Base-by-base conservation (phyloP, 1,140 invertebrate species). In the Calliopsis andreniformis region DNA sequence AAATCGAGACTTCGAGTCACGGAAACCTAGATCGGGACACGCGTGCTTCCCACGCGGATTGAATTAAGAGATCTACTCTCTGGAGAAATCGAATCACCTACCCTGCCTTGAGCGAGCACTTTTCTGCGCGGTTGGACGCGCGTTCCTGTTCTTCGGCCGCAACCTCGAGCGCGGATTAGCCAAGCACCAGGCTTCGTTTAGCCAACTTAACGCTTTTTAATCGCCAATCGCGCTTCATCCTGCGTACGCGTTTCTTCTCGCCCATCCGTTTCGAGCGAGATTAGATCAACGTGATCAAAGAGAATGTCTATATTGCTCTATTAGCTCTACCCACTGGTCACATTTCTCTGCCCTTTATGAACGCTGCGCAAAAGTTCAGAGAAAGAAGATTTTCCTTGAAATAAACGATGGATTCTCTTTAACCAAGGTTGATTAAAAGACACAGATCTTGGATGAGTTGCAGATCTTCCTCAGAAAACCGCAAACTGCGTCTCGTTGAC, bases 141-240 rank as follows among this genome's bases (percentile, higher is more conserved):
- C 16, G 35, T 10, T 5, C 35, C 35, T 39, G 51, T 8, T 55
- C 51, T 70, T 30, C 51, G 72, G 68, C 62, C 43, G 42, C n/a
- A 28, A 56, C 39, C 30, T 35, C 59, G 64, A 75, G 49, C 73
- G 77, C 67, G 78, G 80, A 87, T 86, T 83, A 81, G 79, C 45
- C 78, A 78, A 86, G 30, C 76, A 78, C 64, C 67, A 39, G 7
- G 25, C 30, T 18, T 72, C 58, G 68, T 76, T 85, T 84, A 78
- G 73, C 30, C 67, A 63, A 61, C 62, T 71, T 82, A 85, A 87
- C 82, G 79, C 79, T 82, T 80, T 80, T 82, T 82, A 88, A 83
- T 88, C 68, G 63, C 61, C 86, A 87, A 88, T 87, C 80, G 85
- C 66, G n/a, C n/a, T n/a, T 78, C 77, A 72, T 25, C 32, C 49